Evolutionary conservation across 2,888 invertebrate species (phyloP), one percentile per base, ranked within the genome.

Genomic region (Archips xylosteana): DNA sequence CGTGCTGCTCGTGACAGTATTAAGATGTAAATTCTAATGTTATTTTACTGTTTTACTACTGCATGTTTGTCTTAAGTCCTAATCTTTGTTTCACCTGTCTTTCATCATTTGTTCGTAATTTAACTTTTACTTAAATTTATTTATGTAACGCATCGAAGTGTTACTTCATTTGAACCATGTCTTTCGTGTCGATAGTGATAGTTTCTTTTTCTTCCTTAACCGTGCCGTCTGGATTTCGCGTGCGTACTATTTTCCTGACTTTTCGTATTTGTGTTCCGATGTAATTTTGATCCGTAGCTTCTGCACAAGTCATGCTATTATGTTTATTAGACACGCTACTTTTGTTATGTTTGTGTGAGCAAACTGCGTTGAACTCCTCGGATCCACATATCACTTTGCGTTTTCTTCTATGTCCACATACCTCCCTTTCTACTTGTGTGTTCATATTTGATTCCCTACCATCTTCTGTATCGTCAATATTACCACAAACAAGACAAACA

Each of bases 121-220:
- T n/a, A 0, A n/a, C 12, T 12, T 45, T 3, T 15, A n/a, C 4
- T n/a, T 6, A 12, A n/a, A 6, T 3, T 51, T 4, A 51, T 51
- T 23, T 15, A 9, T 54, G 3, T 13, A n/a, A 1, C 2, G 4
- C 15, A 2, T 54, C 23, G 0, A 5, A 15, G 2, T 23, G 32
- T 57, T 12, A 57, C 32, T 32, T 57, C 10, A 57, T 57, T 57
- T 32, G 57, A 32, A 32, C 57, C 57, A 32, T 32, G 12, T 57
- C 57, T 12, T 12, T 57, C 3, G 57, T 57, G 4, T 57, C 57
- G 32, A 57, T 57, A 32, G 57, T 86, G 13, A 86, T 82, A 0
- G 82, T 76, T 79, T 83, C 80, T 76, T 82, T 87, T 75, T 87
- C 82, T 77, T 86, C 85, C 10, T 76, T 77, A 8, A 88, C 74